Conservation (phyloP, 2,888 invertebrate species). For the Caenorhabditis imperialis region DNA sequence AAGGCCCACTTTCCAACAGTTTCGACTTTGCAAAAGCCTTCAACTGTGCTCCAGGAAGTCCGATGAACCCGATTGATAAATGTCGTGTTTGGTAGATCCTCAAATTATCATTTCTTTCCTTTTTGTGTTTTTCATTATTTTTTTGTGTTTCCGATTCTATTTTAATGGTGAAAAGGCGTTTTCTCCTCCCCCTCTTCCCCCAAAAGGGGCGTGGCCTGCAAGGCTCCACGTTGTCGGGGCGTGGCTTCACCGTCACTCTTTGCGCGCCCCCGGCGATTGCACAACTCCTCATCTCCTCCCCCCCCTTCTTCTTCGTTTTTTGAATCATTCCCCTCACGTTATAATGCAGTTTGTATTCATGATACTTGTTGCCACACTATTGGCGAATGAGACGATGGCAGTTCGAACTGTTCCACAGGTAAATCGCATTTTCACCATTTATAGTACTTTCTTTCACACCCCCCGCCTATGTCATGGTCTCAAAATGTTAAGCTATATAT, state of each 20-base stretch:
- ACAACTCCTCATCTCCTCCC: conserved; percentile 14
- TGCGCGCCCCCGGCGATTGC: conserved; percentile 29
- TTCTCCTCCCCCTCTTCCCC: conserved; percentile 4
- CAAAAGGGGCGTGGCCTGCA: conserved; percentile 4
- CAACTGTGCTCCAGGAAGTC: conserved; percentile 87
- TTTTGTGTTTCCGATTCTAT: background rate
- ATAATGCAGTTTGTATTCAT: no score
- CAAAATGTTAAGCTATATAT: no score
- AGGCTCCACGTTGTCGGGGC: no score
- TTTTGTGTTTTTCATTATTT: conserved; percentile 5
- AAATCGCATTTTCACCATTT: no score
- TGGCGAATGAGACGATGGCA: no score
- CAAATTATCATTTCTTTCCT: background rate
- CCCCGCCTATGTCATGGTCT: no score
- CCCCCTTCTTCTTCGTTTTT: background rate
- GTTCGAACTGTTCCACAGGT: no score
- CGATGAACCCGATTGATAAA: conserved; percentile 87
- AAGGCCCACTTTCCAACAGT: conserved; percentile 93
- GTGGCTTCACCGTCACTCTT: conserved; percentile 35
- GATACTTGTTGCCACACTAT: no score
- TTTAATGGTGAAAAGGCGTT: no score
- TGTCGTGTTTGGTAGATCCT: conserved; percentile 75
- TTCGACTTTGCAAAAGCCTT: conserved; percentile 89
- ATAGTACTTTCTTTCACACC: no score
- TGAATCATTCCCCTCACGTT: no score